phyloP scores from a whole-genome alignment of 2,797 vertebrate species.

The Naso thynnoides region DNA sequence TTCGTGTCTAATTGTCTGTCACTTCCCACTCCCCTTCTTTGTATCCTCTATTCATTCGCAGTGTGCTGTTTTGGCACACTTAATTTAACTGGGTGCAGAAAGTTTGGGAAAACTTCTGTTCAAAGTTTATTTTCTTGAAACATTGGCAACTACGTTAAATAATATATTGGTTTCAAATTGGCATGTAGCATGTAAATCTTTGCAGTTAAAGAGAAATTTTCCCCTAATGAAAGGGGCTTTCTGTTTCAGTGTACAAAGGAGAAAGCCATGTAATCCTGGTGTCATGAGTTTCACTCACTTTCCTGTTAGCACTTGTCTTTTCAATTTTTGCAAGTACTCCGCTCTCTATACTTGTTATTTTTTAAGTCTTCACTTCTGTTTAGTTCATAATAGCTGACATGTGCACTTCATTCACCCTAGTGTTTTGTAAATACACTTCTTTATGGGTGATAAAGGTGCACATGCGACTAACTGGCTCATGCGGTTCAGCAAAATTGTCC shows the following conservation, averaged over 20 bases:
- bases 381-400: conserved; percentile 13
- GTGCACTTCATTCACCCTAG: neutral
- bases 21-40: conserved; percentile 38
- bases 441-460: conserved; percentile 37
- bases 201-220: neutral
- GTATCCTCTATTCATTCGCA: conserved; percentile 42
- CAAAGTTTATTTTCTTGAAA: neutral
- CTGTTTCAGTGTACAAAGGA: neutral
- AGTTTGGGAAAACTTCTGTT: neutral
- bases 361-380: conserved; percentile 4
- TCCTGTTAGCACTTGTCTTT: neutral
- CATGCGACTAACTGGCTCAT: conserved; percentile 26
- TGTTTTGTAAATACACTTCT: conserved; percentile 50
- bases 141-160: neutral
- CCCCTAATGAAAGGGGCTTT: neutral
- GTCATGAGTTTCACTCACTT: neutral
- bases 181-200: too few relatives aligned
- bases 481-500: conserved; percentile 29
- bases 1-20: conserved; percentile 28
- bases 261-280: conserved; percentile 16
- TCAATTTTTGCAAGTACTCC: neutral
- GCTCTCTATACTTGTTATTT: neutral
- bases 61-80: conserved; percentile 34
- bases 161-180: neutral
- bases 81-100: conserved; percentile 8